Evolutionary conservation across 2,113 vertebrate species (phyloP).

Genomic region (Synchiropus splendidus): DNA sequence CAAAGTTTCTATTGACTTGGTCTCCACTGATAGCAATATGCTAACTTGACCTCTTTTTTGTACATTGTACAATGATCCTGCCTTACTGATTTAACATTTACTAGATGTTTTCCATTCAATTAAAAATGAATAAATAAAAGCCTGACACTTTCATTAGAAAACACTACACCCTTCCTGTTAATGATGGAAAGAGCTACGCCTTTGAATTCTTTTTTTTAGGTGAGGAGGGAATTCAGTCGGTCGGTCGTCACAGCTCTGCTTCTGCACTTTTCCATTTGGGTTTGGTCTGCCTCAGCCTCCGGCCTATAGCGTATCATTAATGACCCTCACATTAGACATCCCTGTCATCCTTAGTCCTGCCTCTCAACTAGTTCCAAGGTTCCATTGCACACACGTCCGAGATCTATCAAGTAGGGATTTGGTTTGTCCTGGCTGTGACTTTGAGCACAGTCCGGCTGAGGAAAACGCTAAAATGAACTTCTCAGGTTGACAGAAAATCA

Average conservation of each 20-base stretch:
- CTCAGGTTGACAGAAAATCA: no score
- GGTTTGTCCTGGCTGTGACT: background rate
- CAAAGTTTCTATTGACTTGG: no score
- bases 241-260: conserved; percentile 55
- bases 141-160: no score
- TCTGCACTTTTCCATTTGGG: conserved; percentile 66
- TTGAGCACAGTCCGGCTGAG: no score
- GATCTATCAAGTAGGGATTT: conserved; percentile 1
- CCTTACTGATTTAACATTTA: no score
- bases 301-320: conserved; percentile 55
- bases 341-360: conserved; percentile 38
- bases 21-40: no score
- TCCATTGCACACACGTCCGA: conserved; percentile 14
- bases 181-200: conserved; percentile 26
- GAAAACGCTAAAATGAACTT: no score
- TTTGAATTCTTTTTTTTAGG: no score
- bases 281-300: conserved; percentile 40
- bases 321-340: conserved; percentile 58
- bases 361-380: conserved; percentile 31
- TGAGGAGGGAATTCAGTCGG: conserved; percentile 58
- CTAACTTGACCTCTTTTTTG: no score
- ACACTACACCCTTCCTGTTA: conserved; percentile 1
- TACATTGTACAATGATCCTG: no score
- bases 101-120: no score
- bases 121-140: no score